Conservation (phyloP, 2,888 invertebrate species). For the Habrosyne pyritoides region DNA sequence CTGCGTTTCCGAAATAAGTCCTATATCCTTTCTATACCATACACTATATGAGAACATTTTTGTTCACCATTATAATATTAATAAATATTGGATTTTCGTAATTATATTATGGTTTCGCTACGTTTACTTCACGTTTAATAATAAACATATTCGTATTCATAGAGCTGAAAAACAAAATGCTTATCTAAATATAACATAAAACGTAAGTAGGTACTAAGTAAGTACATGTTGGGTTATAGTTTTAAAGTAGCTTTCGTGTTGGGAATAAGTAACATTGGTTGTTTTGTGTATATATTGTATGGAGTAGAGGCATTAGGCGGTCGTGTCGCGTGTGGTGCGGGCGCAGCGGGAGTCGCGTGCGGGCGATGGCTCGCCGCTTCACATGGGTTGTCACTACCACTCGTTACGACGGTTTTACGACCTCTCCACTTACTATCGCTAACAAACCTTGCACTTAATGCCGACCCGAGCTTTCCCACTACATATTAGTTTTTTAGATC, state of each 20-base stretch:
- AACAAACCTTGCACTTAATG: constrained; percentile 71
- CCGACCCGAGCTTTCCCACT: constrained; percentile 43
- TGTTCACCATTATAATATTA: no score
- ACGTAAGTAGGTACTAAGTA: neutral
- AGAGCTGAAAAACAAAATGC: neutral
- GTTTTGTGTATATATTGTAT: constrained; percentile 26
- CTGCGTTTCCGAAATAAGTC: no score
- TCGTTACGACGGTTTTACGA: constrained; percentile 66
- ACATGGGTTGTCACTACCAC: constrained; percentile 53
- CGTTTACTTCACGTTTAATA: no score
- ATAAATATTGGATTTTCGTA: no score
- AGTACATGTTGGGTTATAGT: constrained; percentile 13
- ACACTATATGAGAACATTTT: no score
- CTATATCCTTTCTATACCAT: no score
- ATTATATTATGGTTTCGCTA: no score
- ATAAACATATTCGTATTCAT: no score
- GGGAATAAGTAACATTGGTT: constrained; percentile 26
- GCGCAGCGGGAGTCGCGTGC: constrained; percentile 65
- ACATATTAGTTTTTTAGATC: constrained; percentile 63
- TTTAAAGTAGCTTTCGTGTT: constrained; percentile 44
- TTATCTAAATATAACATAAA: neutral
- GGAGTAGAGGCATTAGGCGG: constrained; percentile 31
- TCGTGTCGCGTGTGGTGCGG: constrained; percentile 29
- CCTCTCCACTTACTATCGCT: constrained; percentile 52
- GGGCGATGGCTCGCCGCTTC: constrained; percentile 53